phyloP scores from a whole-genome alignment of 2,888 invertebrate species.

The Colostygia pectinataria region DNA sequence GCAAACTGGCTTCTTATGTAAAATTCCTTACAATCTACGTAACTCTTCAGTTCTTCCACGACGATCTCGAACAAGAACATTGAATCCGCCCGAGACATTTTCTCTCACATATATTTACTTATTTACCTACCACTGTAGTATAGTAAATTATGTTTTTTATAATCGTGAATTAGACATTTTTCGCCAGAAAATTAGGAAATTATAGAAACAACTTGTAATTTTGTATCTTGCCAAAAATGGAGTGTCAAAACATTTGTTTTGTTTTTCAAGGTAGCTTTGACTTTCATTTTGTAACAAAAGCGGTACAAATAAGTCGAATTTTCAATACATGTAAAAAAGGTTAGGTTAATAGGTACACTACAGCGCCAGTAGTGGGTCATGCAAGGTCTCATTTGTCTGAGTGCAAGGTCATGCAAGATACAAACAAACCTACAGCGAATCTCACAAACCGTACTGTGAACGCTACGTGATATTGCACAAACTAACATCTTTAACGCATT shows the following conservation, averaged over 20 bases:
- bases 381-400: too few relatives aligned
- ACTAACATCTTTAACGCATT: too few relatives aligned
- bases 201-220: conserved; percentile 48
- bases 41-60: conserved; percentile 56
- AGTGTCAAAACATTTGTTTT: conserved; percentile 24
- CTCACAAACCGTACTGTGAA: too few relatives aligned
- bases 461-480: too few relatives aligned
- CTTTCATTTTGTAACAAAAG: not conserved
- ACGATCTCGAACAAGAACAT: conserved; percentile 67
- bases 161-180: conserved; percentile 26
- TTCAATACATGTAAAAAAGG: too few relatives aligned
- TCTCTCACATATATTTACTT: conserved; percentile 29
- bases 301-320: not conserved
- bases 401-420: too few relatives aligned
- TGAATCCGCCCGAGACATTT: conserved; percentile 66
- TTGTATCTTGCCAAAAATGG: conserved; percentile 46
- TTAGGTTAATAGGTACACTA: too few relatives aligned
- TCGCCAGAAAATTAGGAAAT: conserved; percentile 24
- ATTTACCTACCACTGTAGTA: conserved; percentile 20
- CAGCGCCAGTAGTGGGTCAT: too few relatives aligned
- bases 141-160: conserved; percentile 24
- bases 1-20: conserved; percentile 55
- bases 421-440: too few relatives aligned
- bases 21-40: conserved; percentile 49
- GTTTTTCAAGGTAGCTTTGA: conserved; percentile 9